Evolutionary conservation across 2,888 invertebrate genomes (phyloP), one percentile per base, ranked within the genome.

Genomic region (Norana najaformis): DNA sequence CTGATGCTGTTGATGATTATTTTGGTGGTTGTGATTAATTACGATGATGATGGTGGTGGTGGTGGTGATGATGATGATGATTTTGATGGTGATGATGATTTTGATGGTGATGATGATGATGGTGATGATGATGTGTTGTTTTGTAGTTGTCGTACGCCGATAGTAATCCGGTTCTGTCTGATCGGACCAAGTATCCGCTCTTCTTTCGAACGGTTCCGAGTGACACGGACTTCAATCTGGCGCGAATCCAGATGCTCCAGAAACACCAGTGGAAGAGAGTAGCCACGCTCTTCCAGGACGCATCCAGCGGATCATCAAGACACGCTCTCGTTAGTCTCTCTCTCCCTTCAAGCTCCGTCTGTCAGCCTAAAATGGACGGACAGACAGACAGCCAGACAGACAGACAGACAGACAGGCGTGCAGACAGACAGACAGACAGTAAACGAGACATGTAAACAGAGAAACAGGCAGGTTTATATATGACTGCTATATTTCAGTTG

Each of bases 251-350:
- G 13, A 96, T 99, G 53, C 96, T 99, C 92, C 96, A 96, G 94
- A 96, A 97, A 93, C 99, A 98, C 96, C 98, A 99, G 95, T 99
- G 99, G 99, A 98, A 98, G 0, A 96, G 97, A 91, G 98, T 99
- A 69, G 99, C 98, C 3, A 99, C 99, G 3, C 97, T 99, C 92
- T 99, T 98, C 95, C 94, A 94, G 91, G 93, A 94, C 88, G 94
- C 94, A 8, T 93, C 94, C 11, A 92, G 92, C 39, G 94, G 93
- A 30, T 92, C 93, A 36, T 92, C 93, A 23, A 92, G 93, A 92
- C 93, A 93, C 90, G 93, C 93, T 35, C 93, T 94, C 53, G 94
- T 94, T 92, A 92, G 93, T 89, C 30, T 8, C 11, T 11, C 69
- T n/a, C 69, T n/a, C 8, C 13, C 69, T n/a, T n/a, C n/a, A n/a